Evolutionary conservation across 2,797 vertebrate genomes (phyloP), one percentile per base, ranked within the genome.

Genomic region (Otolemur crassicaudatus): DNA sequence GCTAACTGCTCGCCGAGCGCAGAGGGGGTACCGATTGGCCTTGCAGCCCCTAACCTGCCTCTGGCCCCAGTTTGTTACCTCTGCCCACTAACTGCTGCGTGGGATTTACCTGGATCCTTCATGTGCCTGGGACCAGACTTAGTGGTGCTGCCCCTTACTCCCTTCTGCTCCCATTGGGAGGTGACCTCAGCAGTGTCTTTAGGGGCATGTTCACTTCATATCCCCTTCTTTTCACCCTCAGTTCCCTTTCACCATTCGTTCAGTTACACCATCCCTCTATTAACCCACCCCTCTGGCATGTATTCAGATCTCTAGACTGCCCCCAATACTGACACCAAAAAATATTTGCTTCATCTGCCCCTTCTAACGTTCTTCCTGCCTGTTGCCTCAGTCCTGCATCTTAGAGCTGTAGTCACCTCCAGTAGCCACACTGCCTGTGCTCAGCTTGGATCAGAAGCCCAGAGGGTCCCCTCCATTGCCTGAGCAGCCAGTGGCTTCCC

Each of bases 21-120:
- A 75, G 63, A 60, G 5, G 90, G 84, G 95, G 93, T 81, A 67
- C 93, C 22, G 2, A 40, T 72, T 20, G 22, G 70, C 72, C 65
- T 91, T 73, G 67, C 53, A n/a, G 29, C 87, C 95, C 65, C 93
- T 98, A 97, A 97, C 97, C 96, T 79, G 91, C 86, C 95, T 90
- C 58, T 12, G 2, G 73, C 89, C 63, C 90, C 84, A 17, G 94
- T 90, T 95, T 93, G 89, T 46, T 56, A 63, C 84, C 89, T 73
- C 76, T 67, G 89, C 40, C 56, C 70, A 95, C 86, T 97, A 96
- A 95, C 92, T 1, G 13, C 89, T 90, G 46, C 6, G 13, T 23
- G 5, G 90, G 75, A 81, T 61, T 70, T 73, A 17, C 92, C 77
- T 72, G 43, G 70, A 75, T 31, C 37, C 19, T 91, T 83, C 31